These are phyloP conservation scores for Acrobasis suavella DNA, from an alignment of 2,888 invertebrate genomes.

Conservation along the genomic window DNA sequence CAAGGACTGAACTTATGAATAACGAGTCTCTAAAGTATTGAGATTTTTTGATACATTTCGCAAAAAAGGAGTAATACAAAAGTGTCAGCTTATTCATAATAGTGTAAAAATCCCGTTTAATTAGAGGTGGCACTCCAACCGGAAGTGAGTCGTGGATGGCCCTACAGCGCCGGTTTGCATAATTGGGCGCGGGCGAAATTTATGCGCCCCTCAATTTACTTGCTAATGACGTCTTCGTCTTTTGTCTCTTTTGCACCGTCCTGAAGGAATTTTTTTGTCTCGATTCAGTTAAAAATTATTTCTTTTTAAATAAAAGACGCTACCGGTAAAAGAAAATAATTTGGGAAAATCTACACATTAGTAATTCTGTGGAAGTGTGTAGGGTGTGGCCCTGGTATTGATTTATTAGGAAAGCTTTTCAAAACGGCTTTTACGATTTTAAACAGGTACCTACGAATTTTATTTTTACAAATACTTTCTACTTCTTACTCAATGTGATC, in stretches of 20 bases:
- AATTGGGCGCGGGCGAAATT: slow-evolving; percentile 79
- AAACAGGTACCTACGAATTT: no score
- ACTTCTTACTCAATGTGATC: no score
- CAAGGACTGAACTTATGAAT: no score
- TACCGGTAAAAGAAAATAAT: no score
- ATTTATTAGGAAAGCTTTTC: no score
- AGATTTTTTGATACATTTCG: background rate
- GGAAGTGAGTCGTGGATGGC: slow-evolving; percentile 76
- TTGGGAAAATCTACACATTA: no score
- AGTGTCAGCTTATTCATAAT: slow-evolving; percentile 69
- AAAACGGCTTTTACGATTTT: no score
- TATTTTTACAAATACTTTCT: no score
- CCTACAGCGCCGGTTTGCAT: slow-evolving; percentile 81
- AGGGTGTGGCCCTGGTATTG: no score
- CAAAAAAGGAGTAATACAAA: slow-evolving; percentile 36
- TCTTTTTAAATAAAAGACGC: background rate
- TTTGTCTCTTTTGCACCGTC: slow-evolving; percentile 21
- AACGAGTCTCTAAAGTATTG: no score
- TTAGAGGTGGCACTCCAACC: slow-evolving; percentile 76
- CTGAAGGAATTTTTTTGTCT: slow-evolving; percentile 2
- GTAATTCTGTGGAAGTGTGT: no score
- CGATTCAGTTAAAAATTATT: background rate
- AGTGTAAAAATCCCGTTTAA: slow-evolving; percentile 79
- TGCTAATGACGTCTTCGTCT: slow-evolving; percentile 70
- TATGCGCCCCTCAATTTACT: slow-evolving; percentile 80